These are phyloP conservation scores for Bos indicus DNA, from an alignment of 2,113 vertebrate species.

Conservation along the genomic window DNA sequence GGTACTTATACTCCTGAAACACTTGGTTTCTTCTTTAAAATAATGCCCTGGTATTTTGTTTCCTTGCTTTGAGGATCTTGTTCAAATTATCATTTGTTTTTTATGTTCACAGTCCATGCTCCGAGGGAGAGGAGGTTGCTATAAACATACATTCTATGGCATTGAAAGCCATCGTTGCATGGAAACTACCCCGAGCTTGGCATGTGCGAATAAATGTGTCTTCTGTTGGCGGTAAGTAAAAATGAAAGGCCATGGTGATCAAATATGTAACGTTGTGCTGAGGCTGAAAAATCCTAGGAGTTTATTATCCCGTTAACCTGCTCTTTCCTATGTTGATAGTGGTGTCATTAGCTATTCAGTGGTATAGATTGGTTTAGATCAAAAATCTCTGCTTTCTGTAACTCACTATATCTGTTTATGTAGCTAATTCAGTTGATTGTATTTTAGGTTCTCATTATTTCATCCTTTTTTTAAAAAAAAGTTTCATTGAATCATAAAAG, in stretches of 20 bases:
- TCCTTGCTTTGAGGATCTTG: neutral
- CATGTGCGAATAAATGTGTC: conserved; percentile 96
- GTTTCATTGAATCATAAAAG: neutral
- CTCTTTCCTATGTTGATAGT: neutral
- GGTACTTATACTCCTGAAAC: neutral
- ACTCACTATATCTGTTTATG: neutral
- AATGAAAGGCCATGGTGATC: neutral
- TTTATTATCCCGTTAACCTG: neutral
- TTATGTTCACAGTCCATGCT: conserved; percentile 87
- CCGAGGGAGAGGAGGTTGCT: conserved; percentile 95
- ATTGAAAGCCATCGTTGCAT: conserved; percentile 97
- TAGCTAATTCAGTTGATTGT: neutral
- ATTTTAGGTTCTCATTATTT: neutral
- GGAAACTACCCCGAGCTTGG: conserved; percentile 95
- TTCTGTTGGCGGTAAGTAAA: conserved; percentile 95
- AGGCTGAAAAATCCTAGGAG: neutral
- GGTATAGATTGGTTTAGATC: neutral
- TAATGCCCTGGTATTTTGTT: neutral
- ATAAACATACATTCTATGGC: conserved; percentile 97
- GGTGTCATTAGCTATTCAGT: neutral
- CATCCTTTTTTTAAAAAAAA: neutral
- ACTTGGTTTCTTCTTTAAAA: neutral
- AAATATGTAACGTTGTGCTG: neutral
- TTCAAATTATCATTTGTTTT: neutral
- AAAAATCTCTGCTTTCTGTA: neutral